These are phyloP conservation scores for Artibeus jamaicensis DNA, from an alignment of 2,797 vertebrate species.

Conservation along the genomic window DNA sequence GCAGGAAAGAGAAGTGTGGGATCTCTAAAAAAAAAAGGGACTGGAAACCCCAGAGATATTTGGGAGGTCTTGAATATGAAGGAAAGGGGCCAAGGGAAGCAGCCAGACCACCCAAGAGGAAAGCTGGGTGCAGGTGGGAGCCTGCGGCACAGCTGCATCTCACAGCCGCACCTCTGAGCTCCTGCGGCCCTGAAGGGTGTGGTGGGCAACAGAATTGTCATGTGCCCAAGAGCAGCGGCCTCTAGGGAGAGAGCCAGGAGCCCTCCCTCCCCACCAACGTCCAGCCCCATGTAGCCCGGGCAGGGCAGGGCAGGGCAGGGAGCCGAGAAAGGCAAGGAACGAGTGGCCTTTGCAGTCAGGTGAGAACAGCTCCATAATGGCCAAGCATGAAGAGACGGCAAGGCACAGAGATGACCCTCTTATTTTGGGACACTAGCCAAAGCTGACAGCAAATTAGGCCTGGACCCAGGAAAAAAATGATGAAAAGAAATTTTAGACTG, in stretches of 20 bases:
- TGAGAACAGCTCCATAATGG: neutral
- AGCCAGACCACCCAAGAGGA: neutral
- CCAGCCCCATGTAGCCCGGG: neutral
- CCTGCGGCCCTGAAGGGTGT: no score
- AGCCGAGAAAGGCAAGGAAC: neutral
- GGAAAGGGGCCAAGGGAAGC: neutral
- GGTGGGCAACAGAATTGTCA: no score
- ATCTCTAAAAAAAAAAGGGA: neutral
- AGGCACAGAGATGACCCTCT: neutral
- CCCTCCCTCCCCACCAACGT: neutral
- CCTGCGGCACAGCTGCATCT: neutral
- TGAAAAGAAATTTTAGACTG: neutral
- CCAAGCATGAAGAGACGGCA: neutral
- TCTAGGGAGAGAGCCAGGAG: accelerated
- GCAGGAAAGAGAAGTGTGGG: neutral
- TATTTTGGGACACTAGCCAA: neutral
- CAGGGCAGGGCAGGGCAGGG: neutral
- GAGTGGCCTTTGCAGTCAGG: neutral
- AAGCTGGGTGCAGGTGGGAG: neutral
- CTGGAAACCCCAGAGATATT: neutral
- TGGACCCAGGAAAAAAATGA: neutral
- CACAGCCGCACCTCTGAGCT: neutral
- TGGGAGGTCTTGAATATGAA: neutral
- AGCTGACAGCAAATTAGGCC: neutral
- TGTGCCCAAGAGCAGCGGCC: no score